Conservation (phyloP, 1,140 invertebrate genomes). For the Caenorhabditis tropicalis region DNA sequence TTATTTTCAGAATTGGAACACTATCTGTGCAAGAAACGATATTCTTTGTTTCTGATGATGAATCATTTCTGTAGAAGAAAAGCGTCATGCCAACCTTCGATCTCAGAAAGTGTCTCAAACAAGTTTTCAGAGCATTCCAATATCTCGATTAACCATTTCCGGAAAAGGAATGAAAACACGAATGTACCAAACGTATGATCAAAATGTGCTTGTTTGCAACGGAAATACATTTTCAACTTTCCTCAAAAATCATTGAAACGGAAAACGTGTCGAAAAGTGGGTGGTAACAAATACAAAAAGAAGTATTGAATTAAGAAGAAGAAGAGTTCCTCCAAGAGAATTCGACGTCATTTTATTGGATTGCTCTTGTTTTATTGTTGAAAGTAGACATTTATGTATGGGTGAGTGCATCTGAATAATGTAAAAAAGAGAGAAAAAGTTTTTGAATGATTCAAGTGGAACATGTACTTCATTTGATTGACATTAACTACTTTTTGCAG, state of each 20-base stretch:
- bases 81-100: no score
- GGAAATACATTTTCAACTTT: neutral
- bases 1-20: neutral
- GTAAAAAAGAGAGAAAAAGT: neutral
- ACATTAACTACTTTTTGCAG: neutral
- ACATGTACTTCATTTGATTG: slow-evolving; percentile 18
- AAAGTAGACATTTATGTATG: slow-evolving; percentile 5
- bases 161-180: no score
- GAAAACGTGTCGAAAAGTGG: neutral
- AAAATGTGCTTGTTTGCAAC: neutral
- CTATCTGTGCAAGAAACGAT: no score
- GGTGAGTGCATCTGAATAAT: neutral
- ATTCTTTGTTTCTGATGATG: no score
- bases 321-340: no score
- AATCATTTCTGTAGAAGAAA: no score
- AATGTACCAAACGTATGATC: neutral
- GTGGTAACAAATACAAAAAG: neutral
- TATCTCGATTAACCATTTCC: no score
- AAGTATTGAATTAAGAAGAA: no score
- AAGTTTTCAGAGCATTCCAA: no score
- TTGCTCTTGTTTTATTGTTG: no score
- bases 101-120: no score
- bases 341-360: neutral
- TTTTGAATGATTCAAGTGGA: neutral
- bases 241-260: neutral